Percentiles rank a stretch among this genome's conserved stretches.
Evolutionary conservation across 2,797 vertebrate genomes (phyloP).

Genomic region (Labeo calbasu): DNA sequence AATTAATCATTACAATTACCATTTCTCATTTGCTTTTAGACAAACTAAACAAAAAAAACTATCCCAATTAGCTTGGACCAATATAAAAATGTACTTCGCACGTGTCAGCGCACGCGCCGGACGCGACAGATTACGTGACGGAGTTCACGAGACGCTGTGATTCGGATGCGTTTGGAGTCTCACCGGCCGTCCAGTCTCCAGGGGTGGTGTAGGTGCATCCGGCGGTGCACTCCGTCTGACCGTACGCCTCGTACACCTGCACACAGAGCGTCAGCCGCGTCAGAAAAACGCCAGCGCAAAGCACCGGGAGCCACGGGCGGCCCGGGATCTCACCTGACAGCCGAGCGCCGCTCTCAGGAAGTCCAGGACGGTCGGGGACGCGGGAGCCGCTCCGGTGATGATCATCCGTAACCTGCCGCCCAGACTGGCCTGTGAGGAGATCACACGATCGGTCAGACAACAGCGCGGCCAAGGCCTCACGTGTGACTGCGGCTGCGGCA

Average conservation of each 20-base stretch:
- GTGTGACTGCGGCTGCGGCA: not conserved
- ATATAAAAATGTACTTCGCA: not conserved
- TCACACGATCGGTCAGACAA: not conserved
- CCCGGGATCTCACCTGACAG: conserved; percentile 84
- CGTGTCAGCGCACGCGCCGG: too few species aligned
- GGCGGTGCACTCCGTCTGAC: conserved; percentile 98
- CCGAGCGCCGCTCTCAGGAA: conserved; percentile 95
- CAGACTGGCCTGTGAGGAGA: conserved; percentile 83
- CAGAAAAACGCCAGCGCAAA: too few species aligned
- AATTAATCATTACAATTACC: too few species aligned
- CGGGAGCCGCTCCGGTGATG: conserved; percentile 93
- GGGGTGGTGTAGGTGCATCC: conserved; percentile 97
- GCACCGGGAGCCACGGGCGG: not conserved
- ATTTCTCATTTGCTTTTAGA: too few species aligned
- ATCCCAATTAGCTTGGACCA: not conserved
- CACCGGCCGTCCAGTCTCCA: conserved; percentile 98
- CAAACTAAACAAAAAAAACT: too few species aligned
- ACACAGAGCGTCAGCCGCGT: not conserved
- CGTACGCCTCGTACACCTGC: conserved; percentile 84
- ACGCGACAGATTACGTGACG: too few species aligned
- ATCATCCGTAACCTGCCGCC: conserved; percentile 94
- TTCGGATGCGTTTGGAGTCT: conserved; percentile 10
- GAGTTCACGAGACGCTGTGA: too few species aligned
- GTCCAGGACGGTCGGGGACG: conserved; percentile 89
- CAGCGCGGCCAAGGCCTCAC: not conserved